A percentile compares a stretch with the other conserved stretches of the same genome.
Evolutionary conservation across 2,888 invertebrate species (phyloP).

Genomic region (Luperina testacea): DNA sequence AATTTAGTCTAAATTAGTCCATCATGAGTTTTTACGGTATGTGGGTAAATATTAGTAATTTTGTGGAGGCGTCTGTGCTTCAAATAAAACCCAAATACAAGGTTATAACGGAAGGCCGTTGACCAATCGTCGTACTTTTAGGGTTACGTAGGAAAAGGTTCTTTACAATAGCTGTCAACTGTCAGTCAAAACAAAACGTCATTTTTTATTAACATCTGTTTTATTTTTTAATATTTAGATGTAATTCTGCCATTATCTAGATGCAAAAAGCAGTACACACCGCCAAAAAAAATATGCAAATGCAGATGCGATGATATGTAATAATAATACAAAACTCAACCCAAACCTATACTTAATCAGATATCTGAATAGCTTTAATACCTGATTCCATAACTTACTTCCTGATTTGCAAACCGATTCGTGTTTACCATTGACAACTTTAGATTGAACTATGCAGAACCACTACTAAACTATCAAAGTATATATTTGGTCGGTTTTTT

Average conservation of each 20-base stretch:
- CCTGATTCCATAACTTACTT: neutral
- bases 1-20: constrained; percentile 59
- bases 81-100: constrained; percentile 63
- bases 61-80: constrained; percentile 50
- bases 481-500: constrained; percentile 59
- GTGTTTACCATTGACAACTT: constrained; percentile 9
- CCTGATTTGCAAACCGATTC: constrained; percentile 12
- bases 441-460: constrained; percentile 53
- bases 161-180: neutral
- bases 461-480: constrained; percentile 33
- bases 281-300: neutral
- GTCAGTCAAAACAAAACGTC: neutral
- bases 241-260: too few relatives aligned
- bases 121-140: constrained; percentile 53
- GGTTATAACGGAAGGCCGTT: constrained; percentile 62
- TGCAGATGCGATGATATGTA: too few relatives aligned
- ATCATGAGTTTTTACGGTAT: constrained; percentile 57
- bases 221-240: neutral
- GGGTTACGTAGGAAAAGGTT: constrained; percentile 37
- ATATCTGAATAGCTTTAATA: neutral
- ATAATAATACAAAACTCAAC: neutral
- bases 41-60: constrained; percentile 59
- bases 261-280: too few relatives aligned
- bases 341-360: neutral
- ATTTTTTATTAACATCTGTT: neutral